Conservation (phyloP, 2,113 vertebrate species). For the Jacana jacana region DNA sequence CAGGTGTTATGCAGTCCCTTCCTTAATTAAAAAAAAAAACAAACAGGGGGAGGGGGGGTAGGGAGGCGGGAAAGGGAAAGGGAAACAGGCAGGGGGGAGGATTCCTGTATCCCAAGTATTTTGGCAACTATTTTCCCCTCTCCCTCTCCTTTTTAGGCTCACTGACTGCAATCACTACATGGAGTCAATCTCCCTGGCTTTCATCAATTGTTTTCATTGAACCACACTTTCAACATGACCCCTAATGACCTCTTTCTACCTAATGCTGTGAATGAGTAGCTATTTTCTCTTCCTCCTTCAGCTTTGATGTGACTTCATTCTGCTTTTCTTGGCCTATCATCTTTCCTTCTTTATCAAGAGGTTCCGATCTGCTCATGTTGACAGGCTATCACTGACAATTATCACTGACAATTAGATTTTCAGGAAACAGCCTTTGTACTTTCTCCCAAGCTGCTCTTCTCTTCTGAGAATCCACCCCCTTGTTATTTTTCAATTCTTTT, state of each 20-base stretch:
- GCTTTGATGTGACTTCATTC: background rate
- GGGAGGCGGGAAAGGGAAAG: no score
- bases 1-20: background rate
- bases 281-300: background rate
- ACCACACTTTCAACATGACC: background rate
- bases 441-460: slow-evolving; percentile 2
- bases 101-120: background rate
- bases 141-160: background rate
- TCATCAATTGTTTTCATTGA: background rate
- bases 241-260: background rate
- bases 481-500: background rate
- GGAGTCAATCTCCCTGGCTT: background rate
- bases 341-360: slow-evolving; percentile 40
- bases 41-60: no score
- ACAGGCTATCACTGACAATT: slow-evolving; percentile 40
- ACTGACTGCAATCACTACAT: background rate
- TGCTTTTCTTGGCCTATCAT: slow-evolving; percentile 15
- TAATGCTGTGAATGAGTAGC: background rate
- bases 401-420: slow-evolving; percentile 47
- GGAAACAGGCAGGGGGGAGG: no score
- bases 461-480: slow-evolving; percentile 1
- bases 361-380: slow-evolving; percentile 35
- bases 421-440: slow-evolving; percentile 20
- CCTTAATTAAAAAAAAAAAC: background rate
- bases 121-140: background rate